Conservation (phyloP, 1,140 invertebrate species). For the Papilio xuthus region DNA sequence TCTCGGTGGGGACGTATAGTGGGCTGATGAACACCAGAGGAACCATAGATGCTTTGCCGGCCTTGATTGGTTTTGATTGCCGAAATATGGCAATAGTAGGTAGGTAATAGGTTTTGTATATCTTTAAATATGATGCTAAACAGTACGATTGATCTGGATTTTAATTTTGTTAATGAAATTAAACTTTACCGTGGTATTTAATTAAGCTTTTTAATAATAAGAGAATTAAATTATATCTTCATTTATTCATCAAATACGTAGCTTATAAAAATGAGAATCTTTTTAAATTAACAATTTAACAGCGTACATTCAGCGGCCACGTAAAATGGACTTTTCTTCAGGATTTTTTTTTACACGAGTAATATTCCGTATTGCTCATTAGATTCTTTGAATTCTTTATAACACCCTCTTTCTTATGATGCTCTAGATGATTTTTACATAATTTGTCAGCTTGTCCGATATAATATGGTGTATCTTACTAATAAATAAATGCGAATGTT, state of each 20-base stretch:
- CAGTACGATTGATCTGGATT: not conserved
- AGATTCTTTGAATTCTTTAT: constrained; percentile 11
- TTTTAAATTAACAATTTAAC: constrained; percentile 16
- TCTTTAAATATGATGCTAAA: no score
- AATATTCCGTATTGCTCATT: not conserved
- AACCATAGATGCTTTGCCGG: no score
- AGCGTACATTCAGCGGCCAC: not conserved
- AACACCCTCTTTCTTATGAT: constrained; percentile 1
- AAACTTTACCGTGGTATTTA: not conserved
- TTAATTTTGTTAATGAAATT: not conserved
- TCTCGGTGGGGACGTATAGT: no score
- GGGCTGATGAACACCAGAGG: no score
- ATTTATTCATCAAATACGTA: constrained; percentile 1
- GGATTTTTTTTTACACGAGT: not conserved
- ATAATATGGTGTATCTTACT: no score
- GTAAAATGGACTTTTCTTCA: not conserved
- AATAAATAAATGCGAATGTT: no score
- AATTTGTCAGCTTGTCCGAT: not conserved
- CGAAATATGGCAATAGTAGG: no score
- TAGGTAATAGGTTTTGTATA: no score
- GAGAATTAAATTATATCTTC: not conserved
- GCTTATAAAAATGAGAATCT: not conserved
- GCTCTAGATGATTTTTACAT: not conserved
- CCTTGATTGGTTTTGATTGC: no score
- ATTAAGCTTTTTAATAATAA: constrained; percentile 2